Percentiles rank a stretch among this genome's conserved stretches.
phyloP scores from a whole-genome alignment of 2,113 vertebrate species.

The Halcyon malimbica region DNA sequence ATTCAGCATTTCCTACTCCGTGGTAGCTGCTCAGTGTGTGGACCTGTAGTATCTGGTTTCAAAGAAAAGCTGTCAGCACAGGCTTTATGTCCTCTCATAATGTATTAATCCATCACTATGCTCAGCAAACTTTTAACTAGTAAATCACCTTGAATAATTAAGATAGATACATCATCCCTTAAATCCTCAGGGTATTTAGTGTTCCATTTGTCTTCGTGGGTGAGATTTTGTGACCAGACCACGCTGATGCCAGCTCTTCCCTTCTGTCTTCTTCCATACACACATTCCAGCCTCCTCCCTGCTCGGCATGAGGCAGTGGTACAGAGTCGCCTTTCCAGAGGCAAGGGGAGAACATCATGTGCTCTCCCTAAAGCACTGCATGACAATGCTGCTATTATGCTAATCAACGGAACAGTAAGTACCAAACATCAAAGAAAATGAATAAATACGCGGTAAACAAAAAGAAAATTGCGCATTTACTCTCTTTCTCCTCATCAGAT shows the following conservation, averaged over 20 bases:
- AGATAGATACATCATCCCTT: background rate
- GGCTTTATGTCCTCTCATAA: background rate
- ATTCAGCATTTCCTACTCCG: background rate
- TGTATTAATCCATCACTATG: background rate
- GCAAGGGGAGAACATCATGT: background rate
- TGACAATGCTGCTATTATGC: background rate
- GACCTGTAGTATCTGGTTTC: background rate
- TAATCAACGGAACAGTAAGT: background rate
- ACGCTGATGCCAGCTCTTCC: background rate
- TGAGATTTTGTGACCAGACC: background rate
- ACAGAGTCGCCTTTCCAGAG: background rate
- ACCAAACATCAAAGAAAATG: background rate
- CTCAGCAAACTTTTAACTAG: background rate
- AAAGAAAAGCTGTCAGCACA: background rate
- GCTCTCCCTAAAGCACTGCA: background rate
- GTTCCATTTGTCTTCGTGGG: accelerated
- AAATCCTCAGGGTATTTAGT: background rate
- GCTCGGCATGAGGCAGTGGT: accelerated
- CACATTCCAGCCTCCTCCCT: background rate
- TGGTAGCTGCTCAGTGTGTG: background rate
- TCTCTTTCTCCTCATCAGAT: background rate
- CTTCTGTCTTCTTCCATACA: background rate
- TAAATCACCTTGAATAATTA: background rate
- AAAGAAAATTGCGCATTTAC: background rate
- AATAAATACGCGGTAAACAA: background rate